Evolutionary conservation across 2,797 vertebrate genomes (phyloP).

Genomic region (Pelobates cultripes): DNA sequence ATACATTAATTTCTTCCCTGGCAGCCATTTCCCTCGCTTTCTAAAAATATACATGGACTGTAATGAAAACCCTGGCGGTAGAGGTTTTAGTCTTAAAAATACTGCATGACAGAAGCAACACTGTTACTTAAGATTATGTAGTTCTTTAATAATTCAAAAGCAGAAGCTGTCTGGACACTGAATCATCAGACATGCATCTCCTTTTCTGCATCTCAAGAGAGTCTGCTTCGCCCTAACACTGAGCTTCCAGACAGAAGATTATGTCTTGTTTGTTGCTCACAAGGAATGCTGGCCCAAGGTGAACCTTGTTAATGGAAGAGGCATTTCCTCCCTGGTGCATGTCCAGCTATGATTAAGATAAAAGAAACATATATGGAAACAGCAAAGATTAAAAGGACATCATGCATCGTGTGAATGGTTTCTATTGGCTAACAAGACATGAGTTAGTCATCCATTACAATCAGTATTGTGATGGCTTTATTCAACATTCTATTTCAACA

Average conservation of each 20-base stretch:
- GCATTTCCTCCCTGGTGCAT: constrained; percentile 57
- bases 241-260: constrained; percentile 68
- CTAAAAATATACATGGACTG: constrained; percentile 31
- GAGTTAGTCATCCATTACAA: neutral
- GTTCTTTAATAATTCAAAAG: constrained; percentile 73
- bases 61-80: constrained; percentile 35
- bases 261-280: constrained; percentile 68
- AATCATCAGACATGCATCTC: constrained; percentile 71
- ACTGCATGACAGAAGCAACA: constrained; percentile 65
- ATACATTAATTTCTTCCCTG: neutral
- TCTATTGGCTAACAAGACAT: neutral
- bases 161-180: constrained; percentile 72
- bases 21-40: neutral
- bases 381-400: constrained; percentile 22
- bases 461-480: neutral
- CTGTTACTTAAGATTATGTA: constrained; percentile 71
- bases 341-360: constrained; percentile 55
- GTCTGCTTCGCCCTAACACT: constrained; percentile 63
- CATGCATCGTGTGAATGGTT: neutral
- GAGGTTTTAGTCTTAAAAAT: constrained; percentile 59
- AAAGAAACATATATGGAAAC: constrained; percentile 48
- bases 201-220: constrained; percentile 71
- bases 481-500: neutral
- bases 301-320: constrained; percentile 65
- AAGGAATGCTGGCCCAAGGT: constrained; percentile 67